Evolutionary conservation across 2,888 invertebrate species (phyloP).

Genomic region (Pyralis farinalis): DNA sequence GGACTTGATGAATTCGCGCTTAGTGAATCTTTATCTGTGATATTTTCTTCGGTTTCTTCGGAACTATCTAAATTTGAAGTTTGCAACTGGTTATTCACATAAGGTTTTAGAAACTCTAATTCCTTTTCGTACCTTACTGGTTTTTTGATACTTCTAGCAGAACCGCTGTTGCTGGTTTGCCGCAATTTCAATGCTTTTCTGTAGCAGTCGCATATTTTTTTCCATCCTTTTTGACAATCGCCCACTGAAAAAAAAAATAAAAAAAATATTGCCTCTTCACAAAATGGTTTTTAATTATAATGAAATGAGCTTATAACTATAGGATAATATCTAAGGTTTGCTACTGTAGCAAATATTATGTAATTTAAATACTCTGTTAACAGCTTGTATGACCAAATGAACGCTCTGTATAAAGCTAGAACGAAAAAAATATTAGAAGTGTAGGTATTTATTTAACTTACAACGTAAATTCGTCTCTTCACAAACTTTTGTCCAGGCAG

Average conservation of each 20-base stretch:
- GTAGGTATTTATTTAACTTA: conserved; percentile 1
- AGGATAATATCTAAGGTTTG: too few species aligned
- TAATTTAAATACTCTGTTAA: too few species aligned
- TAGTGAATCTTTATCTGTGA: too few species aligned
- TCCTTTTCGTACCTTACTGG: conserved; percentile 11
- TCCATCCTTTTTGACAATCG: conserved; percentile 13
- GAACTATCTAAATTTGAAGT: conserved; percentile 6
- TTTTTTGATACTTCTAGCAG: conserved; percentile 9
- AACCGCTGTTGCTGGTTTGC: conserved; percentile 13
- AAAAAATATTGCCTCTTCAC: too few species aligned
- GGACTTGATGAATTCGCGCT: conserved; percentile 11
- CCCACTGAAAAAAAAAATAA: conserved; percentile 12
- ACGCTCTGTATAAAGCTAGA: too few species aligned
- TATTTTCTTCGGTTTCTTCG: too few species aligned
- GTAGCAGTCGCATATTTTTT: conserved; percentile 12
- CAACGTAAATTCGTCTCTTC: conserved; percentile 10
- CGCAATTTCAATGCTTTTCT: conserved; percentile 7
- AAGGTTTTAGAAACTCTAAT: conserved; percentile 8
- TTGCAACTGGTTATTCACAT: conserved; percentile 1
- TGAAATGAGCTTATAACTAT: too few species aligned
- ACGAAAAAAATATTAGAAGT: too few species aligned
- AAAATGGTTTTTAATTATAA: conserved; percentile 4
- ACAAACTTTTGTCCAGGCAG: conserved; percentile 12
- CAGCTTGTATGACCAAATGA: too few species aligned
- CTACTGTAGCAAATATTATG: too few species aligned